A percentile compares a stretch with the other conserved stretches of the same genome.
phyloP scores from a whole-genome alignment of 2,113 vertebrate species.

The Phalacrocorax pelagicus region DNA sequence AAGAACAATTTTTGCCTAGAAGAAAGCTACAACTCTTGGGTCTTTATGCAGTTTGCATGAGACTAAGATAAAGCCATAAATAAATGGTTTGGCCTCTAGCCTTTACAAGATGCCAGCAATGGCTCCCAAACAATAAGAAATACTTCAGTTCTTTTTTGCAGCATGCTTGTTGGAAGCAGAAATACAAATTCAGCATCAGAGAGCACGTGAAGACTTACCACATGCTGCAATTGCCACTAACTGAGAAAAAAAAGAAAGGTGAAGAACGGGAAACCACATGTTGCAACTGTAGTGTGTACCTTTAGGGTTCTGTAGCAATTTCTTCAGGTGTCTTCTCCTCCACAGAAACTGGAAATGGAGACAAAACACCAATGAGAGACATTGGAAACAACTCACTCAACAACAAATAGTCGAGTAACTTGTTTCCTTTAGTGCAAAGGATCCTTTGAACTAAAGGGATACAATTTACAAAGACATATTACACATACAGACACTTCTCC shows the following conservation, averaged over 20 bases:
- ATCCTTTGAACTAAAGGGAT: background rate
- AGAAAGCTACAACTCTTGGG: background rate
- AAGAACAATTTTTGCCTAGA: background rate
- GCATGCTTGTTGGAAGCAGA: background rate
- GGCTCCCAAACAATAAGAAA: background rate
- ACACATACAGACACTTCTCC: background rate
- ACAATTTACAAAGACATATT: background rate
- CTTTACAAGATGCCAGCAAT: background rate
- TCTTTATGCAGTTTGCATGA: background rate
- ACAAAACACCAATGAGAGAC: constrained; percentile 15
- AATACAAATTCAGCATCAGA: background rate
- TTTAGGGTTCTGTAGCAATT: constrained; percentile 28
- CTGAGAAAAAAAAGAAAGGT: background rate
- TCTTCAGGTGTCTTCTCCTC: constrained; percentile 20
- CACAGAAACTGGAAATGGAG: constrained; percentile 28
- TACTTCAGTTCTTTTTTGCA: background rate
- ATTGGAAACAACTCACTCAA: background rate
- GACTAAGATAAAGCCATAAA: background rate
- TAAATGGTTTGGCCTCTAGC: background rate
- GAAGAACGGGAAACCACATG: background rate
- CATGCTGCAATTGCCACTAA: background rate
- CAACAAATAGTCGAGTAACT: background rate
- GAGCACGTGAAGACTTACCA: background rate
- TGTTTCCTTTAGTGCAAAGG: background rate
- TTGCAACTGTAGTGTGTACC: constrained; percentile 13